Evolutionary conservation across 2,888 invertebrate species (phyloP).

Genomic region (Antheraea yamamai): DNA sequence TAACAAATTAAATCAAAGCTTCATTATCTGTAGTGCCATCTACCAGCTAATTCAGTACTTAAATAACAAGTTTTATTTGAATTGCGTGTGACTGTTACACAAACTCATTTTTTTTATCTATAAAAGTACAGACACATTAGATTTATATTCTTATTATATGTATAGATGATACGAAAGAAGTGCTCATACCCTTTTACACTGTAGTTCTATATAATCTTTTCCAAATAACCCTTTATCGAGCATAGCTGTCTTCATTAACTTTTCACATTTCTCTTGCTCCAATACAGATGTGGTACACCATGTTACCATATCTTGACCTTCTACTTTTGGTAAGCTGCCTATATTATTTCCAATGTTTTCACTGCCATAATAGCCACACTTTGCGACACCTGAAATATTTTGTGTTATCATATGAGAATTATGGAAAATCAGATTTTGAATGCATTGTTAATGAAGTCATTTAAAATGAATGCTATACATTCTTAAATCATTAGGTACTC

Average conservation of each 20-base stretch:
- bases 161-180: not conserved
- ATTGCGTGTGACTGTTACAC: no score
- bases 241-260: slow-evolving; percentile 86
- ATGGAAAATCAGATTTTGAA: not conserved
- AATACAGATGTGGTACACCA: slow-evolving; percentile 93
- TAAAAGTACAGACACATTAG: no score
- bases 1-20: no score
- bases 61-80: no score
- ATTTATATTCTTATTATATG: no score
- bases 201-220: slow-evolving; percentile 83
- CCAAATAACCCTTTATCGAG: slow-evolving; percentile 85
- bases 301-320: slow-evolving; percentile 70
- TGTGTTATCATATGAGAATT: not conserved
- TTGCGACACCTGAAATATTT: slow-evolving; percentile 18
- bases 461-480: not conserved
- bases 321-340: slow-evolving; percentile 44
- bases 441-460: not conserved
- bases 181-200: slow-evolving; percentile 84
- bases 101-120: no score
- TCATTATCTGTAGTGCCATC: no score
- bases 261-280: slow-evolving; percentile 92
- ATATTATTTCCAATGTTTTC: slow-evolving; percentile 45
- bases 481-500: not conserved
- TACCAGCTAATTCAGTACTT: no score
- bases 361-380: slow-evolving; percentile 42